Base-by-base conservation (phyloP, 2,113 vertebrate genomes). In the Chaenocephalus aceratus region DNA sequence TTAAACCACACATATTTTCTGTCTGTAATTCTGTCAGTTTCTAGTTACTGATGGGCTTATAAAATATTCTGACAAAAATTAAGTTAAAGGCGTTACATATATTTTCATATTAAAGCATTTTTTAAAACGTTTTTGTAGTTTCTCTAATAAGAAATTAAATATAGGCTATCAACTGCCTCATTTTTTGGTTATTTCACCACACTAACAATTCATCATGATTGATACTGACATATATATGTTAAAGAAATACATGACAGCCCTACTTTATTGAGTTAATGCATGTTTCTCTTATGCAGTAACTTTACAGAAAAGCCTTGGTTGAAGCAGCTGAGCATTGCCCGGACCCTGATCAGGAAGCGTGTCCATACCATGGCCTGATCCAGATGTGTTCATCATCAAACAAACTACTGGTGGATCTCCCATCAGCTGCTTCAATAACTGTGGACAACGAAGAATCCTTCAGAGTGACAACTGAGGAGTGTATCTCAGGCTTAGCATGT, bases 301-400 rank as follows among this genome's bases (percentile, higher is more conserved):
- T 96, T 96, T 90, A 96, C 94, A 84, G 95, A 95, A 89, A 96
- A 94, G 72, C 81, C 86, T 46, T 96, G 95, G 95, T 81, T 91
- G 23, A 93, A 94, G 75, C 95, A 95, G 86, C 84, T 96, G 54
- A 87, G 52, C 58, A 92, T 95, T 68, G 95, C 95, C 63, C 90
- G 92, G 60, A 91, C 67, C 36, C 82, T 95, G 62, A 93, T 94
- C 23, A 95, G 86, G 86, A 96, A 90, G 84, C 93, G 78, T 10
- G 45, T 93, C 2, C 68, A 64, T 16, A 86, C 61, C 34, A 48
- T 53, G 54, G 15, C 30, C 36, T 79, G 57, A 82, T 75, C 21
- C 10, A 68, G 57, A 70, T 83, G 58, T 46, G 6, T 53, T 56
- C 10, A 5, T 18, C 10, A n/a, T 57, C 56, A 61, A 9, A 59